Conservation (phyloP, 53 echinoderm and acorn worm genomes). For the Echinarachnius parma region DNA sequence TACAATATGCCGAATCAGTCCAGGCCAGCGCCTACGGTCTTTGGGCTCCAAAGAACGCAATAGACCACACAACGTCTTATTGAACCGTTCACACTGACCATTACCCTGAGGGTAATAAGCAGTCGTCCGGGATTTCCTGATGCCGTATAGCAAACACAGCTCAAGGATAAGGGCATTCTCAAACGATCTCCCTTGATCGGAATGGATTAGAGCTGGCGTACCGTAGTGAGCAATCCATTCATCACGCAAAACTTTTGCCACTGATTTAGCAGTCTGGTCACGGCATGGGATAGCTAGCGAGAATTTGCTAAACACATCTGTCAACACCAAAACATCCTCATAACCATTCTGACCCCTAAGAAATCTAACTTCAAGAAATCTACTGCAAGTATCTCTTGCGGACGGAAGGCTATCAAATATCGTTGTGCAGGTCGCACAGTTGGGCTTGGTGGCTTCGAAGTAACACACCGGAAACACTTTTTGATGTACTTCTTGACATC, state of each 20-base stretch:
- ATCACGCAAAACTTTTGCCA: constrained; percentile 36
- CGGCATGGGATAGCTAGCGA: constrained; percentile 33
- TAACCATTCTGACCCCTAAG: constrained; percentile 4
- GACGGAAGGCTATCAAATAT: constrained; percentile 27
- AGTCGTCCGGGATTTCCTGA: constrained; percentile 32
- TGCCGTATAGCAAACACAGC: constrained; percentile 38
- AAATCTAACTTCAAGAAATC: constrained; percentile 47
- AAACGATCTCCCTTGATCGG: constrained; percentile 49
- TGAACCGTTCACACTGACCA: constrained; percentile 44
- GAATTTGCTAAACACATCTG: constrained; percentile 35
- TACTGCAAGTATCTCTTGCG: constrained; percentile 22
- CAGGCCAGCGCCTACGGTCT: constrained; percentile 44
- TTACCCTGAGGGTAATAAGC: constrained; percentile 46
- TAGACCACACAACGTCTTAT: constrained; percentile 34
- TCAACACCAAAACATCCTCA: constrained; percentile 26
- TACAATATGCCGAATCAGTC: constrained; percentile 32
- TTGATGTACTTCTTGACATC: constrained; percentile 19
- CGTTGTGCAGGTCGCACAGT: constrained; percentile 23
- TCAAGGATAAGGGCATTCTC: constrained; percentile 23
- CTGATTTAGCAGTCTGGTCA: constrained; percentile 13
- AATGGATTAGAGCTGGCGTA: constrained; percentile 33
- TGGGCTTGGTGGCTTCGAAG: constrained; percentile 18
- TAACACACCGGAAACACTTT: constrained; percentile 44
- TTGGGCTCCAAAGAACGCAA: constrained; percentile 36
- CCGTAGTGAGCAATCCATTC: constrained; percentile 40